Evolutionary conservation across 1,140 invertebrate genomes (phyloP).

Genomic region (Anastrepha ludens): DNA sequence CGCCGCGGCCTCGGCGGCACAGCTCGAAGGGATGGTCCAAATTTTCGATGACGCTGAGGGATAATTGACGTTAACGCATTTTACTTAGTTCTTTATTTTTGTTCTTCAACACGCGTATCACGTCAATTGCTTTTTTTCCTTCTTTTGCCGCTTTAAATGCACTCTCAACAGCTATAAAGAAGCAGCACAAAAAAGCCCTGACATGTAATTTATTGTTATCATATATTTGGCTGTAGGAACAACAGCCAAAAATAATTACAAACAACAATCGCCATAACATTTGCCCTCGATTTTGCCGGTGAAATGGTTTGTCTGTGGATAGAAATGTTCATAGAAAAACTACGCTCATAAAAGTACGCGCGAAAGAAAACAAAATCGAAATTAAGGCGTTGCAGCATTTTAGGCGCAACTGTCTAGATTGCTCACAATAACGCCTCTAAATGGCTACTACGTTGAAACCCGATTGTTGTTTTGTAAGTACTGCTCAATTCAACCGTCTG

Average conservation of each 20-base stretch:
- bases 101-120: too few relatives aligned
- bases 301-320: background rate
- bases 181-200: background rate
- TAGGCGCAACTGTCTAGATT: conserved; percentile 4
- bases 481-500: background rate
- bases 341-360: background rate
- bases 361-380: background rate
- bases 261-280: background rate
- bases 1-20: too few relatives aligned
- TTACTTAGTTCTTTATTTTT: too few relatives aligned
- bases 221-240: background rate
- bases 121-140: background rate
- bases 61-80: too few relatives aligned
- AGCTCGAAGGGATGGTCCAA: too few relatives aligned
- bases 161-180: background rate
- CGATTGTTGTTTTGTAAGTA: too few relatives aligned
- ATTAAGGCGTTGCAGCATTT: conserved; percentile 4
- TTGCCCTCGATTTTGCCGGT: background rate
- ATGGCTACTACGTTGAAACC: background rate
- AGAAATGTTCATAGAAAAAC: background rate
- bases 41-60: too few relatives aligned
- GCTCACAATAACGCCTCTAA: background rate
- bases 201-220: conserved; percentile 12
- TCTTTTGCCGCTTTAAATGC: background rate
- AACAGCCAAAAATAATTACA: conserved; percentile 4